Base-by-base conservation (phyloP, 2,113 vertebrate species). In the Nibea albiflora region DNA sequence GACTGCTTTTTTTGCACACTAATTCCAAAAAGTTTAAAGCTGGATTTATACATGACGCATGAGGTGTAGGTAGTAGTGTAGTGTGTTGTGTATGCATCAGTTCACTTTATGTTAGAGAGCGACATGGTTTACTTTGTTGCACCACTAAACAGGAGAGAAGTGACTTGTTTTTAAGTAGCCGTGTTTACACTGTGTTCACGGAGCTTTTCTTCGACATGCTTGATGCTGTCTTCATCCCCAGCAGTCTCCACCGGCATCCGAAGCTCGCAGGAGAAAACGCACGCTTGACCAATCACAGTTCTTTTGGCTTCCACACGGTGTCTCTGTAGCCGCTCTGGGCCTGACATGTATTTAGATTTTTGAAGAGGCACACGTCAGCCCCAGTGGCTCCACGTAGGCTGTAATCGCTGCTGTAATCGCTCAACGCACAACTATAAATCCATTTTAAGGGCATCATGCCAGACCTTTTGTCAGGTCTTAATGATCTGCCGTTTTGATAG, bases 291-390 rank as follows among this genome's bases (percentile, higher is more conserved):
- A 19, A 16, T 78, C 35, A 22, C 58, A 62, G 72, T 69, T 81
- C 71, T 69, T 16, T 3, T 35, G 17, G 7, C 31, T 46, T 68
- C 71, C 79, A 81, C 63, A 81, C 3, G 79, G 64, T 68, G 72
- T 61, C 63, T 73, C 70, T 74, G 53, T 7, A 15, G 60, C 50
- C 12, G 42, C 68, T 73, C 53, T 10, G 5, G 42, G 17, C 24
- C 28, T 6, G 14, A 14, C 14, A 5, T 22, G 7, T 53, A 14
- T 53, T 67, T 16, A 26, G 31, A 63, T 35, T 26, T 58, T 3
- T 35, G 35, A 71, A 49, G 39, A 76, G 20, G 49, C 72, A 35
- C 57, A 70, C 26, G 56, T 70, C 79, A 69, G 78, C 70, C 28
- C 7, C 52, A 58, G 64, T 4, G 42, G 20, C 65, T 81, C 28